These are phyloP conservation scores for Drosophila takahashii DNA, from an alignment of 1,140 invertebrate species.

Conservation along the genomic window DNA sequence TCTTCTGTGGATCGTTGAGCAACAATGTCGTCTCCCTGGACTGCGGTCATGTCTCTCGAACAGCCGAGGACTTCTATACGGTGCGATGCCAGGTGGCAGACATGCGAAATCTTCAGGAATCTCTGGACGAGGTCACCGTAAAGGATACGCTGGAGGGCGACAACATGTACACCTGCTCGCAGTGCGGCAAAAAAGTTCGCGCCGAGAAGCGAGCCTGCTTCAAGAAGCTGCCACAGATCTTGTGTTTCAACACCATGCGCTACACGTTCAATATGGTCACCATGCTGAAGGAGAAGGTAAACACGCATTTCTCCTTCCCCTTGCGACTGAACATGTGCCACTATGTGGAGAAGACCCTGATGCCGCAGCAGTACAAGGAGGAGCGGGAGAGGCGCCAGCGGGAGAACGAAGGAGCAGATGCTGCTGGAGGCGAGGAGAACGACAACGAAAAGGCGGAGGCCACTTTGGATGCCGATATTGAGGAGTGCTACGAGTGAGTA, in stretches of 20 bases:
- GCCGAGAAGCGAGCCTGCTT: conserved; percentile 98
- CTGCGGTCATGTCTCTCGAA: conserved; percentile 96
- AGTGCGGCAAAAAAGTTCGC: conserved; percentile 96
- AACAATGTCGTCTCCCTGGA: conserved; percentile 98
- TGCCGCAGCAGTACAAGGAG: conserved; percentile 93
- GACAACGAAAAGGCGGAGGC: conserved; percentile 68
- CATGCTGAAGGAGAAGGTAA: conserved; percentile 98
- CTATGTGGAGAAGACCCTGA: conserved; percentile 97
- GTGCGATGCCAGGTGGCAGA: conserved; percentile 97
- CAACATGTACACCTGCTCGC: conserved; percentile 98
- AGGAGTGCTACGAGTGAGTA: conserved; percentile 77
- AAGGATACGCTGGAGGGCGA: conserved; percentile 98
- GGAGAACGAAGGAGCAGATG: conserved; percentile 34
- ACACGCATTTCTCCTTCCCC: conserved; percentile 99
- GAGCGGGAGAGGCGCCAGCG: conserved; percentile 57
- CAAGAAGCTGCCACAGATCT: conserved; percentile 95
- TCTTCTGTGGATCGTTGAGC: conserved; percentile 96
- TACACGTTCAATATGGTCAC: conserved; percentile 99
- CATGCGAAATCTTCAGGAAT: conserved; percentile 97
- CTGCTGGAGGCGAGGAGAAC: conserved; percentile 51
- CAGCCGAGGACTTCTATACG: conserved; percentile 98
- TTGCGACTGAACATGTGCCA: conserved; percentile 96
- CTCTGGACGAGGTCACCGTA: conserved; percentile 97
- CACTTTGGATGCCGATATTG: conserved; percentile 67
- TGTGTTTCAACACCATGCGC: conserved; percentile 99